phyloP scores from a whole-genome alignment of 2,113 vertebrate genomes.

The Tragelaphus buxtoni region DNA sequence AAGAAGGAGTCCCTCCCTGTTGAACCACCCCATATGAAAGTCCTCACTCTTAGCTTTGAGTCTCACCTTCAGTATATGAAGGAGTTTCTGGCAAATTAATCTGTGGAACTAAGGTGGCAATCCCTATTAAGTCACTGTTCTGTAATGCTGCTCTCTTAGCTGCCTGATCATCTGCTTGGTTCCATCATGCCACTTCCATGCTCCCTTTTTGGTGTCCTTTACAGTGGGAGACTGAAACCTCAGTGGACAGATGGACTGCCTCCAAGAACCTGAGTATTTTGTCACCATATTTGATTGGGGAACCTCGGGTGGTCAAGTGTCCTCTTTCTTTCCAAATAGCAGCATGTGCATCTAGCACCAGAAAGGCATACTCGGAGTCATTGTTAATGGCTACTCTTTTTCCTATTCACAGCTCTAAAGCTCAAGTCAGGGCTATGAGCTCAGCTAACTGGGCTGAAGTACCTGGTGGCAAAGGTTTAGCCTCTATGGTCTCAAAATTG shows the following conservation, averaged over 20 bases:
- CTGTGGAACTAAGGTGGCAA: background rate
- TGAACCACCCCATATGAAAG: background rate
- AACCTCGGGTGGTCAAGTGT: background rate
- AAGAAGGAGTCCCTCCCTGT: background rate
- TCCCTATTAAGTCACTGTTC: background rate
- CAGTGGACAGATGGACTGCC: background rate
- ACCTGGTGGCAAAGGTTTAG: background rate
- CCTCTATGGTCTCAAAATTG: background rate
- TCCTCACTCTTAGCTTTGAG: background rate
- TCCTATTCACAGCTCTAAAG: background rate
- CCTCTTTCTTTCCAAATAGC: background rate
- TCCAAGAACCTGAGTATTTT: background rate
- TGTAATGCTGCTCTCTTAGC: background rate
- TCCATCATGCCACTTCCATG: background rate
- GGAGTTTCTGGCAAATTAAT: background rate
- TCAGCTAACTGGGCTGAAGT: background rate
- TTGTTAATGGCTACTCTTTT: background rate
- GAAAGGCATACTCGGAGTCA: background rate
- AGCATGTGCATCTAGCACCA: background rate
- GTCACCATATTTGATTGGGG: background rate
- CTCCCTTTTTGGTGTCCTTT: background rate
- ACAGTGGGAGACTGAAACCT: background rate
- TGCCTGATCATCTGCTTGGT: background rate
- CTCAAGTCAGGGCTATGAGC: background rate
- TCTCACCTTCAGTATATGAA: background rate